Conservation (phyloP, 2,888 invertebrate species). For the Mongoloraphidia duomilia region DNA sequence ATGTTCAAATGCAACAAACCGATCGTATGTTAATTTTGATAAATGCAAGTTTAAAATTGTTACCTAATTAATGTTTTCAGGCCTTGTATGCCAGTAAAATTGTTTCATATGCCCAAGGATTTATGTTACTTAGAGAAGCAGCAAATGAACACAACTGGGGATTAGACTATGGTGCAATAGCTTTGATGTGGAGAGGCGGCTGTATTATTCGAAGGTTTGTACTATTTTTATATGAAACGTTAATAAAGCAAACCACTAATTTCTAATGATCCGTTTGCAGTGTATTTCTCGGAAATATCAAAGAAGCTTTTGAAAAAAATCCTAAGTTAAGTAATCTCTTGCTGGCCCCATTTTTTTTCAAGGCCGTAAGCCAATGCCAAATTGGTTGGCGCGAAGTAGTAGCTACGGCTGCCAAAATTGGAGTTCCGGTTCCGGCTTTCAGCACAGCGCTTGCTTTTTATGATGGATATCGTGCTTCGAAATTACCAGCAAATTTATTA, state of each 20-base stretch:
- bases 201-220: conserved; percentile 85
- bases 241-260: background rate
- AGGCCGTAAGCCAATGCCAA: conserved; percentile 69
- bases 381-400: conserved; percentile 76
- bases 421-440: conserved; percentile 90
- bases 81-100: conserved; percentile 97
- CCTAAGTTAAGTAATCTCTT: conserved; percentile 74
- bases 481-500: conserved; percentile 86
- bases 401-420: conserved; percentile 46
- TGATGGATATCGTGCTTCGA: conserved; percentile 81
- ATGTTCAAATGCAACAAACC: conserved; percentile 4
- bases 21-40: background rate
- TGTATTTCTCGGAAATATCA: conserved; percentile 79
- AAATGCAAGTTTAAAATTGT: background rate
- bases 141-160: conserved; percentile 86
- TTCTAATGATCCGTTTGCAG: conserved; percentile 26
- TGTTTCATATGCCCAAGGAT: conserved; percentile 96
- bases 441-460: conserved; percentile 92
- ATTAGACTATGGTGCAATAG: conserved; percentile 93
- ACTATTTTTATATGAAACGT: conserved; percentile 30
- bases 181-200: conserved; percentile 99
- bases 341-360: conserved; percentile 84
- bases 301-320: conserved; percentile 84
- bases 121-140: conserved; percentile 88
- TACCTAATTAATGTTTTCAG: conserved; percentile 27